Percentiles rank a stretch among this genome's conserved stretches.
Evolutionary conservation across 2,888 invertebrate genomes (phyloP).

Genomic region (Cheiracanthium punctorium): DNA sequence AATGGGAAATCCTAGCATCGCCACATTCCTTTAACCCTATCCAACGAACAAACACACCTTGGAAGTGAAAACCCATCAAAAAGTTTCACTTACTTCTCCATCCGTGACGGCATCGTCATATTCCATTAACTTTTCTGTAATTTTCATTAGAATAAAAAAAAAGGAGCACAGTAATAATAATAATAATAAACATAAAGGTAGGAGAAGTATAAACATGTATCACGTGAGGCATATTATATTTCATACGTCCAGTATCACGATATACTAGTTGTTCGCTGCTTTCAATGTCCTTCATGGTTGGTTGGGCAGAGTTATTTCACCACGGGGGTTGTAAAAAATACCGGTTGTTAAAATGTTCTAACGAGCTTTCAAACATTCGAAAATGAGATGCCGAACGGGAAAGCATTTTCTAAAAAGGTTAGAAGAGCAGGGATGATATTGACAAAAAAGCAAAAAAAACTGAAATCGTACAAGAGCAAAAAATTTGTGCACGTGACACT

Average conservation of each 20-base stretch:
- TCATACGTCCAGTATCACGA: constrained; percentile 35
- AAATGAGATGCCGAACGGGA: neutral
- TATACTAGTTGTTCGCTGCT: neutral
- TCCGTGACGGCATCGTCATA: constrained; percentile 18
- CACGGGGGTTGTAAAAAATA: constrained; percentile 11
- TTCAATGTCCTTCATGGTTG: constrained; percentile 56
- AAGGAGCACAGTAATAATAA: neutral
- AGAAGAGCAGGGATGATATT: too few species aligned
- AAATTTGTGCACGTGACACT: too few species aligned
- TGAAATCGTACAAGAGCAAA: too few species aligned
- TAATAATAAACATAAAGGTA: too few species aligned
- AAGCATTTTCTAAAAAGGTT: neutral
- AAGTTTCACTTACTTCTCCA: neutral
- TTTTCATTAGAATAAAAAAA: constrained; percentile 14
- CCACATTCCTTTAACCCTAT: too few species aligned
- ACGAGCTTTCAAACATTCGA: neutral
- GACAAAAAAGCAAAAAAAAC: too few species aligned
- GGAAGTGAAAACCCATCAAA: neutral
- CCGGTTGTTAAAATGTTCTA: constrained; percentile 17
- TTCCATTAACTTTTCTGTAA: constrained; percentile 28
- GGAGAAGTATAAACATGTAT: neutral
- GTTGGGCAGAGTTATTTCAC: constrained; percentile 47
- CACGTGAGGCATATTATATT: constrained; percentile 56
- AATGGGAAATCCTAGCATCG: neutral
- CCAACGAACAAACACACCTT: too few species aligned